These are phyloP conservation scores for Campodea augens DNA, from an alignment of 1,140 invertebrate species.

Conservation along the genomic window DNA sequence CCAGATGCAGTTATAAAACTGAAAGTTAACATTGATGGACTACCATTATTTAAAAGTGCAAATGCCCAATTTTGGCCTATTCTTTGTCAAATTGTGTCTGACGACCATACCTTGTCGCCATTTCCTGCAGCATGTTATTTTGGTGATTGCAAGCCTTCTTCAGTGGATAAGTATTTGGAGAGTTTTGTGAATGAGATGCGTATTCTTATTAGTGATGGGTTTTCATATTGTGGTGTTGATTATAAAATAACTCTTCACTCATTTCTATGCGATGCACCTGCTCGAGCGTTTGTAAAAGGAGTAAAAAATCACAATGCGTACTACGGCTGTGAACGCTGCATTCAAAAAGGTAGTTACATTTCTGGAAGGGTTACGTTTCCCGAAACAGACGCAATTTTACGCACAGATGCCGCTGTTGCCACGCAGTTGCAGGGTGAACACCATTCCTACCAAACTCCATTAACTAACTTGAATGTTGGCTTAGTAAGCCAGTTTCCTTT, in stretches of 20 bases:
- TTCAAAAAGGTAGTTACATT: background rate
- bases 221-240: background rate
- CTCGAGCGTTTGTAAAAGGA: slow-evolving; percentile 1
- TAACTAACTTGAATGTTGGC: slow-evolving; percentile 12
- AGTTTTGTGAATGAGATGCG: too few species aligned
- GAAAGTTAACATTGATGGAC: too few species aligned
- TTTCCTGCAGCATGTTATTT: too few species aligned
- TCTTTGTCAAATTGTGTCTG: too few species aligned
- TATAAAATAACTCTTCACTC: background rate
- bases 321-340: background rate
- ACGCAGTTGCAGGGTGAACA: background rate
- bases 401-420: background rate
- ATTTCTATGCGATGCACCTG: slow-evolving; percentile 5
- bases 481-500: slow-evolving; percentile 20
- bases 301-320: slow-evolving; percentile 5
- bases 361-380: slow-evolving; percentile 5
- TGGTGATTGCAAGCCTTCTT: too few species aligned
- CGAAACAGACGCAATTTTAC: background rate
- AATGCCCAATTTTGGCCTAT: too few species aligned
- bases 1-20: too few species aligned
- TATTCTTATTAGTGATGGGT: too few species aligned
- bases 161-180: too few species aligned
- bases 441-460: background rate
- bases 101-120: too few species aligned
- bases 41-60: too few species aligned